A percentile compares a stretch with the other conserved stretches of the same genome.
These are phyloP conservation scores for Colinus virginianus DNA, from an alignment of 2,113 vertebrate species.

Conservation along the genomic window DNA sequence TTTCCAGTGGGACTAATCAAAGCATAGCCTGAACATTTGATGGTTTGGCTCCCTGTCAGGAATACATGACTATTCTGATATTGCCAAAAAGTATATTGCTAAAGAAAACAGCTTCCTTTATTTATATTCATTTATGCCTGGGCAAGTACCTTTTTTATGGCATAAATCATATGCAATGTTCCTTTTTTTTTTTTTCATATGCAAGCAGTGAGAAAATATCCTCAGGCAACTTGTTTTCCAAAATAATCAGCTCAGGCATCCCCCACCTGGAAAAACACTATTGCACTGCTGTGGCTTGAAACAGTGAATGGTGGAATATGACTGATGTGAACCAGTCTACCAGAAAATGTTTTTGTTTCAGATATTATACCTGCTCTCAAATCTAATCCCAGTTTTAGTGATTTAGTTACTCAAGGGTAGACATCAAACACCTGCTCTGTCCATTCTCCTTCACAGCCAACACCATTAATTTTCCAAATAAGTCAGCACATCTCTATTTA, in stretches of 20 bases:
- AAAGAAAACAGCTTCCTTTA: not conserved
- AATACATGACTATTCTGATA: not conserved
- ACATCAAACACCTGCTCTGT: slow-evolving; percentile 58
- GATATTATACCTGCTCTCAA: slow-evolving; percentile 18
- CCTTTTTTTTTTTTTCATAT: not conserved
- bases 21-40: not conserved
- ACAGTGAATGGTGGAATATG: not conserved
- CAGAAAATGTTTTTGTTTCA: slow-evolving; percentile 62
- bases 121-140: not conserved
- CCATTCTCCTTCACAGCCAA: slow-evolving; percentile 30
- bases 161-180: not conserved
- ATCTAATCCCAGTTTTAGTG: slow-evolving; percentile 3
- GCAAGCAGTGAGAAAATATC: slow-evolving; percentile 23
- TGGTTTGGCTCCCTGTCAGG: not conserved
- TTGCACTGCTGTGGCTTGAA: slow-evolving; percentile 23
- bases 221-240: slow-evolving; percentile 31
- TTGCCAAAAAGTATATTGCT: not conserved
- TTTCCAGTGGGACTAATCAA: slow-evolving; percentile 1
- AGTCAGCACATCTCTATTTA: slow-evolving; percentile 48
- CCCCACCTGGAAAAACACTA: slow-evolving; percentile 26
- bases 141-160: not conserved
- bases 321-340: slow-evolving; percentile 36
- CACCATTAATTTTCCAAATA: slow-evolving; percentile 54
- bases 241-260: slow-evolving; percentile 35
- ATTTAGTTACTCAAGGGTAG: slow-evolving; percentile 47